These are phyloP conservation scores for Hypocryptadius cinnamomeus DNA, from an alignment of 2,113 vertebrate genomes.

Conservation along the genomic window DNA sequence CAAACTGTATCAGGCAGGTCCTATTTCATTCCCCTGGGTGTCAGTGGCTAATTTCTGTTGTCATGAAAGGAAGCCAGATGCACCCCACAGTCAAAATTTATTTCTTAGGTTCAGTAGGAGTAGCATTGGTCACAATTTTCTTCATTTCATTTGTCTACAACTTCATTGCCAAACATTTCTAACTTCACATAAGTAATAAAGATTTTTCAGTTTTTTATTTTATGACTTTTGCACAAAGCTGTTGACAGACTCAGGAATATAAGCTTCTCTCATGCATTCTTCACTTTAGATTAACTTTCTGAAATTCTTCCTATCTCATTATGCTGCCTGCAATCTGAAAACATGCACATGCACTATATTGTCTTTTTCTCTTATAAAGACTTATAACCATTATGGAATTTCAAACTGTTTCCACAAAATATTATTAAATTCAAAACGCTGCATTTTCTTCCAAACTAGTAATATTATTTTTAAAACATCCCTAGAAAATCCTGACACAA, in stretches of 20 bases:
- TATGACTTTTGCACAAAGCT: neutral
- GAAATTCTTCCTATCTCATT: neutral
- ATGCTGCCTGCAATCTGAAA: neutral
- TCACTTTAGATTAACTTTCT: neutral
- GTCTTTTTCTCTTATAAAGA: neutral
- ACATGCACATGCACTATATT: neutral
- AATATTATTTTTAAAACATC: neutral
- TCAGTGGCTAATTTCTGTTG: neutral
- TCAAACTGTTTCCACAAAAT: neutral
- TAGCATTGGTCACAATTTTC: constrained; percentile 15
- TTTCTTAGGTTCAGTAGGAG: neutral
- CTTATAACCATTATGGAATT: neutral
- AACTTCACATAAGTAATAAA: constrained; percentile 24
- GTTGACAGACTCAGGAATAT: neutral
- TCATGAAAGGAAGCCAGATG: neutral
- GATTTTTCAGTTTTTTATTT: constrained; percentile 19
- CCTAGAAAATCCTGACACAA: neutral
- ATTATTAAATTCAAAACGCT: neutral
- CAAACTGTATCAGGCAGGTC: constrained; percentile 45
- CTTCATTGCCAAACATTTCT: constrained; percentile 28
- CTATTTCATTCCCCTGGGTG: neutral
- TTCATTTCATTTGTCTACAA: constrained; percentile 52
- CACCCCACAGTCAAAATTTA: neutral
- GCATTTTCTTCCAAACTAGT: neutral
- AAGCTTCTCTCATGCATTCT: neutral